Evolutionary conservation across 2,113 vertebrate genomes (phyloP).

Genomic region (Pantherophis guttatus): DNA sequence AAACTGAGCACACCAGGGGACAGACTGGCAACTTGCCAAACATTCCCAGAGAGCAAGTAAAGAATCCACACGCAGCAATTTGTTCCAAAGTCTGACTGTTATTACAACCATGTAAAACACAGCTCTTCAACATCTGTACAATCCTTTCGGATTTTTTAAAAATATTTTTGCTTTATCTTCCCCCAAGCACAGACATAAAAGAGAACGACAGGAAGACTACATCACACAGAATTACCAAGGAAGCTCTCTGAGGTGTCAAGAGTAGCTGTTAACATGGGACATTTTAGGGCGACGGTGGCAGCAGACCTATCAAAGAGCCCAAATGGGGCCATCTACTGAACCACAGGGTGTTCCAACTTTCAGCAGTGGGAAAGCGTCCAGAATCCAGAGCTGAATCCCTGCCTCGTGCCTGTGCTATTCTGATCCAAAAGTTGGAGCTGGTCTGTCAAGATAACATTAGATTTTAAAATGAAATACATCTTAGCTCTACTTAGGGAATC

Average conservation of each 20-base stretch:
- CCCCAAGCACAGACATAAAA: constrained; percentile 19
- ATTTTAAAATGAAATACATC: not conserved
- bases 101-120: constrained; percentile 49
- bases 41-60: not conserved
- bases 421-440: constrained; percentile 42
- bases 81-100: constrained; percentile 40
- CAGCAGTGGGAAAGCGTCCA: not conserved
- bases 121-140: constrained; percentile 27
- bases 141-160: not conserved
- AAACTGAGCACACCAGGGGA: not conserved
- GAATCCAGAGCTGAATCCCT: not conserved
- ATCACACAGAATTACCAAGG: constrained; percentile 44
- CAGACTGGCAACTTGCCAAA: not conserved
- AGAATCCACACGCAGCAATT: not conserved
- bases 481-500: not conserved
- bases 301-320: constrained; percentile 25
- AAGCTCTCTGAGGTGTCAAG: constrained; percentile 54
- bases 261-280: constrained; percentile 31
- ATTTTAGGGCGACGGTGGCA: constrained; percentile 40
- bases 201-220: constrained; percentile 36
- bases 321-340: rapidly evolving
- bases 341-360: not conserved
- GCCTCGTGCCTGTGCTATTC: not conserved
- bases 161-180: not conserved
- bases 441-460: rapidly evolving